Conservation (phyloP, 2,888 invertebrate species). For the Psylliodes chrysocephalus region DNA sequence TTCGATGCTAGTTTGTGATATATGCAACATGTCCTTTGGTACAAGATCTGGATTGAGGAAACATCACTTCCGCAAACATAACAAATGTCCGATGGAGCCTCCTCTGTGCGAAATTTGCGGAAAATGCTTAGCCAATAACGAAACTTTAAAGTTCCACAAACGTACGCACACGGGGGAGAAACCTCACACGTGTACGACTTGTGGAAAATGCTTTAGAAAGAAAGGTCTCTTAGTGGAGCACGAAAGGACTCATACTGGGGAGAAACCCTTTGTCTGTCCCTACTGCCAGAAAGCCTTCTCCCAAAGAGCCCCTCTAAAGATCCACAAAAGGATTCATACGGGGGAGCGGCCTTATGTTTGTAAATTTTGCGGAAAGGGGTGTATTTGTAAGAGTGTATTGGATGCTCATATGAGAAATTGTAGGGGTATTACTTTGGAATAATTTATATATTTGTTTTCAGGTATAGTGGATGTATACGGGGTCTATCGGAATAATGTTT, state of each 20-base stretch:
- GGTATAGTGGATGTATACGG: too few species aligned
- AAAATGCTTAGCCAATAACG: constrained; percentile 55
- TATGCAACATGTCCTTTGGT: constrained; percentile 46
- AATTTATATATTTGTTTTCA: constrained; percentile 8
- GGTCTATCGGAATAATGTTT: too few species aligned
- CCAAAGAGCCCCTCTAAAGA: constrained; percentile 56
- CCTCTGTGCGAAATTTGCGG: constrained; percentile 61
- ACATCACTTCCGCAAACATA: constrained; percentile 50
- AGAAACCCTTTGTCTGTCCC: constrained; percentile 60
- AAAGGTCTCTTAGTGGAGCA: constrained; percentile 54
- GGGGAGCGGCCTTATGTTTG: constrained; percentile 56
- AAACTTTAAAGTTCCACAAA: constrained; percentile 55
- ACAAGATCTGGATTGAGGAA: constrained; percentile 48
- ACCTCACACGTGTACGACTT: constrained; percentile 54
- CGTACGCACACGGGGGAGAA: constrained; percentile 54
- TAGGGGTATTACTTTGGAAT: constrained; percentile 41
- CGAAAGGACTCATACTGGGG: constrained; percentile 57
- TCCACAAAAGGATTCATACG: constrained; percentile 57
- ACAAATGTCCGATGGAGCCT: constrained; percentile 42
- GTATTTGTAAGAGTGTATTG: constrained; percentile 48
- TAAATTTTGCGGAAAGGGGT: constrained; percentile 49
- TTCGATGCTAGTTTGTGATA: constrained; percentile 35
- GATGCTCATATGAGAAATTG: constrained; percentile 48
- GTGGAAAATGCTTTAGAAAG: constrained; percentile 67
- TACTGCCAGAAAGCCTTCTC: constrained; percentile 67